These are phyloP conservation scores for Pollimyrus isidori DNA, from an alignment of 2,113 vertebrate species.

Conservation along the genomic window DNA sequence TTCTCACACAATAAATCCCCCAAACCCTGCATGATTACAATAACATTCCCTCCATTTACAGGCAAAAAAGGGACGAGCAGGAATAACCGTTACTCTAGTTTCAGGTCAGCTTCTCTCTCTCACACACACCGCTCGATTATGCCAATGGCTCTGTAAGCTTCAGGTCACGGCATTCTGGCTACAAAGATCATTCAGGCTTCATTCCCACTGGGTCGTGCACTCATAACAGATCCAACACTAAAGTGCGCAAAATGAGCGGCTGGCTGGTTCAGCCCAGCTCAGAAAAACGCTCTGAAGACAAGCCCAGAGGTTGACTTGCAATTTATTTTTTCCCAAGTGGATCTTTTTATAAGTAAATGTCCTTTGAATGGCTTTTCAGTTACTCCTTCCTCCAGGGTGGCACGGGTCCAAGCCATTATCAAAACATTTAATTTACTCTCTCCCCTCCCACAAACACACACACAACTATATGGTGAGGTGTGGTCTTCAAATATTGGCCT, in stretches of 20 bases:
- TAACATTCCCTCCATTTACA: not conserved
- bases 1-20: not conserved
- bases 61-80: not conserved
- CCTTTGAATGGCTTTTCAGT: not conserved
- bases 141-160: not conserved
- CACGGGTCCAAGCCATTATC: conserved; percentile 40
- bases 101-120: not conserved
- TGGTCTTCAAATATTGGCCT: not conserved
- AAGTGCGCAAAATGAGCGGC: not conserved
- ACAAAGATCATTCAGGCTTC: not conserved
- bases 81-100: not conserved
- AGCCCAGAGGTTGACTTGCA: not conserved
- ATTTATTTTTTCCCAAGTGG: conserved; percentile 3
- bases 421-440: conserved; percentile 18
- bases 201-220: not conserved
- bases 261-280: not conserved
- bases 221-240: not conserved
- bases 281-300: conserved; percentile 5
- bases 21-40: not conserved
- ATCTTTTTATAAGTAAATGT: not conserved
- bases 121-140: not conserved
- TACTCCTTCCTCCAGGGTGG: conserved; percentile 37
- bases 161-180: not conserved
- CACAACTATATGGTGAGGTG: not conserved
- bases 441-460: not conserved